Evolutionary conservation across 2,797 vertebrate species (phyloP).

Genomic region (Danio choprae): DNA sequence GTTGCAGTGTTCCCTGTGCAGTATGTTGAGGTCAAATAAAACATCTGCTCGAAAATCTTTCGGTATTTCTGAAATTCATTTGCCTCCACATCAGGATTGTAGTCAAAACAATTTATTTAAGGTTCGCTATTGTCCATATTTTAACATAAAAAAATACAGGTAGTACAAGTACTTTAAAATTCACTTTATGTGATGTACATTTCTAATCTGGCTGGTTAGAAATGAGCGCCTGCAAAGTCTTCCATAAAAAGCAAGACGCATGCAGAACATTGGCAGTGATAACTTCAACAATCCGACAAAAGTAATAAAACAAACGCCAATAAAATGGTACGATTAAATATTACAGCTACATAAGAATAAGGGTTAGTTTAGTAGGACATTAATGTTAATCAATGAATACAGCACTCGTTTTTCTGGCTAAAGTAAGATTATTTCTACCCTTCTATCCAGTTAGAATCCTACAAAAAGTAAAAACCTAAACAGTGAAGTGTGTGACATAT

Average conservation of each 20-base stretch:
- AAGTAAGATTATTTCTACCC: conserved; percentile 24
- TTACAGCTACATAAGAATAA: conserved; percentile 61
- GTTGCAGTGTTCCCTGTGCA: conserved; percentile 54
- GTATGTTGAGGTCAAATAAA: conserved; percentile 39
- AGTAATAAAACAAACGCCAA: conserved; percentile 54
- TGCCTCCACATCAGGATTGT: conserved; percentile 13
- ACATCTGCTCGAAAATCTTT: conserved; percentile 29
- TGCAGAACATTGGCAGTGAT: conserved; percentile 77
- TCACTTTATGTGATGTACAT: conserved; percentile 19
- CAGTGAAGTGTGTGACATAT: too few species aligned
- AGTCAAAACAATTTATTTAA: conserved; percentile 41
- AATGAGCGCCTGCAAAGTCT: conserved; percentile 46
- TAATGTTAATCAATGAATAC: conserved; percentile 25
- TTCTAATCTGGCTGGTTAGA: conserved; percentile 19
- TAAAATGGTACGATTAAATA: conserved; percentile 57
- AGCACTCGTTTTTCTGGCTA: conserved; percentile 35
- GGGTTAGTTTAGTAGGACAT: conserved; percentile 72
- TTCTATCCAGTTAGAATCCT: not conserved
- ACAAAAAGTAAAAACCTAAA: not conserved
- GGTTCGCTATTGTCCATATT: conserved; percentile 21
- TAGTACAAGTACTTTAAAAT: conserved; percentile 15
- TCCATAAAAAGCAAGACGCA: conserved; percentile 45
- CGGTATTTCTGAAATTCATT: not conserved
- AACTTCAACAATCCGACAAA: conserved; percentile 55
- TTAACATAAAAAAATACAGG: conserved; percentile 24